Percentiles rank a stretch among this genome's conserved stretches.
Conservation (phyloP, 2,113 vertebrate genomes). For the Osmerus mordax region DNA sequence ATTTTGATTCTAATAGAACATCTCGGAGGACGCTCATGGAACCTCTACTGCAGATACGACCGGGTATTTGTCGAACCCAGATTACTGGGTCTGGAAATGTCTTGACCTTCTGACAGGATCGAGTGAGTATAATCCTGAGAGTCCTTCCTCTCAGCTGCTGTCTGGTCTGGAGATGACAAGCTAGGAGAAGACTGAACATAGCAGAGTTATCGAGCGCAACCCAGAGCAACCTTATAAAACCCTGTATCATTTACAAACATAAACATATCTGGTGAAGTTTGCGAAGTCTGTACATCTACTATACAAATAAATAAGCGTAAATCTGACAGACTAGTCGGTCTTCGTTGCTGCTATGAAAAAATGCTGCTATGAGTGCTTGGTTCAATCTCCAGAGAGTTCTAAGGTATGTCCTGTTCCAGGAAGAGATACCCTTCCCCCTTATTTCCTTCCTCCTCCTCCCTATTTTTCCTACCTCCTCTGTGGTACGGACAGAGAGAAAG, state of each 20-base stretch:
- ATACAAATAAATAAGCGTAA: neutral
- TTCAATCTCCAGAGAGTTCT: conserved; percentile 2
- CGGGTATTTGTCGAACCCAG: too few species aligned
- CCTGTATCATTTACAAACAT: neutral
- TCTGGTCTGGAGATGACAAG: neutral
- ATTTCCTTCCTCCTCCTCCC: neutral
- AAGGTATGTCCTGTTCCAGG: conserved; percentile 22
- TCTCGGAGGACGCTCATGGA: too few species aligned
- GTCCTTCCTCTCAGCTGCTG: neutral
- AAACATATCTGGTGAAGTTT: neutral
- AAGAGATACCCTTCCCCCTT: neutral
- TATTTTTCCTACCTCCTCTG: neutral
- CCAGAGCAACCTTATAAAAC: neutral
- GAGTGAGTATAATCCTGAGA: neutral
- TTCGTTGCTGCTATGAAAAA: conserved; percentile 1
- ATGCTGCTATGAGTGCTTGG: neutral
- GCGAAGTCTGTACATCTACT: neutral
- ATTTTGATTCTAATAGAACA: too few species aligned
- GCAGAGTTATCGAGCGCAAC: neutral
- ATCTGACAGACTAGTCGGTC: neutral
- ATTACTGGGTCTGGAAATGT: neutral
- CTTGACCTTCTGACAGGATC: neutral
- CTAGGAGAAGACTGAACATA: neutral
- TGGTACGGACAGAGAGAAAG: neutral
- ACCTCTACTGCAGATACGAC: too few species aligned